Evolutionary conservation across 2,888 invertebrate genomes (phyloP).

Genomic region (Perizoma flavofasciatum): DNA sequence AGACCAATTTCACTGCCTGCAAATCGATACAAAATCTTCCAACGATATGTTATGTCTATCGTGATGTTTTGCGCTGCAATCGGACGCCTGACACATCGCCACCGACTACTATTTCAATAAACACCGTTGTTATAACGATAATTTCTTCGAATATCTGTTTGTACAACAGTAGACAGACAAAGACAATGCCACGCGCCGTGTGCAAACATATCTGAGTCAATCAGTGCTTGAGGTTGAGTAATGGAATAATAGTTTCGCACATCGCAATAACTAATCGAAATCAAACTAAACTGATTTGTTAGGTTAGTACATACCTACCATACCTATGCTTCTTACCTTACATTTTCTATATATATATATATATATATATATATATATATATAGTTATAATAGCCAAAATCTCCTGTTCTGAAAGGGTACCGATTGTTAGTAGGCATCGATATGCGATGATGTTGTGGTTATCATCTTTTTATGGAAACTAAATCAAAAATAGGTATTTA

Average conservation of each 20-base stretch:
- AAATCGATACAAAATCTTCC: constrained; percentile 6
- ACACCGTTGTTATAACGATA: constrained; percentile 53
- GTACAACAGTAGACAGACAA: constrained; percentile 70
- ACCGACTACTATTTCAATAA: constrained; percentile 57
- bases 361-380: too few species aligned
- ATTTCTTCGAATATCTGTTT: constrained; percentile 71
- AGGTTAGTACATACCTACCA: too few species aligned
- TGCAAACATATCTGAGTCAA: constrained; percentile 65
- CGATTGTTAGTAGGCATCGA: too few species aligned
- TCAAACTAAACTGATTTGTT: constrained; percentile 1
- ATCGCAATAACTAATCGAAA: constrained; percentile 13
- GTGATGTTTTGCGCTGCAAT: constrained; percentile 21
- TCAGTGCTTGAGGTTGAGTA: constrained; percentile 32
- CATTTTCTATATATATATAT: too few species aligned
- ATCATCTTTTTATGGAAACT: too few species aligned
- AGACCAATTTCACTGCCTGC: neutral
- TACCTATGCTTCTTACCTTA: too few species aligned
- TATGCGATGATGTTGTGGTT: too few species aligned
- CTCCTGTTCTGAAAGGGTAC: too few species aligned
- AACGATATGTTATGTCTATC: constrained; percentile 36
- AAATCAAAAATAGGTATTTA: too few species aligned
- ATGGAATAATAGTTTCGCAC: constrained; percentile 17
- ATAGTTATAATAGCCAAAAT: too few species aligned
- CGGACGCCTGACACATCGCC: constrained; percentile 26
- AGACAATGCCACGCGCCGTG: constrained; percentile 77